phyloP scores from a whole-genome alignment of 1,140 invertebrate genomes.

The Drosophila pandora region DNA sequence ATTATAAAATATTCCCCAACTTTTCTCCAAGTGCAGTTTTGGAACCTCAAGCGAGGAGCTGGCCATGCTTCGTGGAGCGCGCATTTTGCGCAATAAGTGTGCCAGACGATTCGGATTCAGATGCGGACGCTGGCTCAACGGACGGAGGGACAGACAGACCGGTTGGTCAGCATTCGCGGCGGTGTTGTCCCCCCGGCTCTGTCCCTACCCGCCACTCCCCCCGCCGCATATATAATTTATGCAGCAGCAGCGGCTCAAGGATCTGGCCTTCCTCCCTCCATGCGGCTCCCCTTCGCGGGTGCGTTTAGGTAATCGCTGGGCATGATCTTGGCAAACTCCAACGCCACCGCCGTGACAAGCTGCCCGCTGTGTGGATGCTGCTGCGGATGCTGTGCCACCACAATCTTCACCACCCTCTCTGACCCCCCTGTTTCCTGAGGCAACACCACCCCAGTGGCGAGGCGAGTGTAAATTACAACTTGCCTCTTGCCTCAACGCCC shows the following conservation, averaged over 20 bases:
- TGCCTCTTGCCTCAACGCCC: constrained; percentile 69
- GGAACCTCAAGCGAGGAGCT: constrained; percentile 44
- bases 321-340: constrained; percentile 71
- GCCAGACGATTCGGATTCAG: constrained; percentile 61
- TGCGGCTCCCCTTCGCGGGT: constrained; percentile 33
- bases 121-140: constrained; percentile 29
- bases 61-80: constrained; percentile 78
- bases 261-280: constrained; percentile 46
- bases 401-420: background rate
- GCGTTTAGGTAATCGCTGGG: constrained; percentile 80
- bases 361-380: constrained; percentile 68
- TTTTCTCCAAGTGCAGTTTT: constrained; percentile 37
- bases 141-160: constrained; percentile 56
- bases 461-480: constrained; percentile 78
- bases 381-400: constrained; percentile 20
- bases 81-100: constrained; percentile 81
- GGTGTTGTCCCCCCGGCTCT: constrained; percentile 1
- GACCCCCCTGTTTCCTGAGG: constrained; percentile 33
- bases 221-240: constrained; percentile 63
- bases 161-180: constrained; percentile 59
- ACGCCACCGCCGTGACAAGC: constrained; percentile 73
- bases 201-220: constrained; percentile 30
- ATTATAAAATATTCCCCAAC: no score
- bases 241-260: constrained; percentile 75
- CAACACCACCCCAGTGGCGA: constrained; percentile 65